Base-by-base conservation (phyloP, 1,140 invertebrate genomes). In the Liolophura sinensis region DNA sequence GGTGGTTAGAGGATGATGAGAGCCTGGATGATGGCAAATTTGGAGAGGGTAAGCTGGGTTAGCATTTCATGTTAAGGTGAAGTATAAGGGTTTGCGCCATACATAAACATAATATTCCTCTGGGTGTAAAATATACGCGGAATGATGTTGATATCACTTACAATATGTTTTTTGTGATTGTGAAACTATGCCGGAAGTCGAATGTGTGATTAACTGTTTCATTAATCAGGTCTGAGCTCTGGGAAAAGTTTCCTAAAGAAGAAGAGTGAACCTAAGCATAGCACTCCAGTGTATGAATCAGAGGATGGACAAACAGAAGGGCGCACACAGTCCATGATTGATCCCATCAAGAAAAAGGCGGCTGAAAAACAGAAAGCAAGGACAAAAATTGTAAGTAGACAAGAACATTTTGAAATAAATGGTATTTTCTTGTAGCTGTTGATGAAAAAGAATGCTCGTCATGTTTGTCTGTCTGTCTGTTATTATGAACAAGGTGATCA, bases 171-270 rank as follows among this genome's bases (percentile, higher is more conserved):
- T 15, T 6, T 27, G 20, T 7, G 20, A 49, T 51, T 25, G 25
- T 0, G 31, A 27, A 15, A 20, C 46, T 62, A 5, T 55, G 46
- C 4, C 12, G 4, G 25, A 7, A 22, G 16, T 24, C 52, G 40
- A 58, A 16, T 24, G 22, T 52, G 48, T 18, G 9, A 18, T n/a
- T 57, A n/a, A 54, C 55, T 25, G 40, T 22, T 67, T 70, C 22
- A 27, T 18, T 56, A 25, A n/a, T 55, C 49, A 70, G 63, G 63
- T 15, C 24, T 67, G 40, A 58, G 65, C 1, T 70, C 65, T 62
- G 66, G 71, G 14, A 77, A 75, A 69, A 77, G 70, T 52, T 78
- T 78, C 60, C 20, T 78, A 14, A 77, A 77, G 61, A 73, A 67
- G 48, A 77, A 74, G 49, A 74, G 71, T 24, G 65, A 69, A 60